Evolutionary conservation across 2,888 invertebrate genomes (phyloP), one percentile per base, ranked within the genome.

Genomic region (Rambutsinella grinnellia): DNA sequence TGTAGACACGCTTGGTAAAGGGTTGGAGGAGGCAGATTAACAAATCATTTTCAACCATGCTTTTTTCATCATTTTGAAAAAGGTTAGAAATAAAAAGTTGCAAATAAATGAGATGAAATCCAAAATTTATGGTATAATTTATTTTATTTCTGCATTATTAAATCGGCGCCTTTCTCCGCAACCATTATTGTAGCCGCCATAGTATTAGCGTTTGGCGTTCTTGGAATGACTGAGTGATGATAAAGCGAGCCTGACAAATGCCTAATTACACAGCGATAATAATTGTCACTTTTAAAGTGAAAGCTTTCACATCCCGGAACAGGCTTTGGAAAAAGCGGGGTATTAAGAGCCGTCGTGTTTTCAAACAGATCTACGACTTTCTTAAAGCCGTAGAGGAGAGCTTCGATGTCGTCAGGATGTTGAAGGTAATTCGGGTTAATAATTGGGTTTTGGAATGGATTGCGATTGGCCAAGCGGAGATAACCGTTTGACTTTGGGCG

Each of bases 401-500:
- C 87, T 57, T 89, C 84, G 6, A 91, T 84, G 85, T 93, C 93
- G 21, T 90, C 86, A 65, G 85, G 84, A 79, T 90, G 85, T 1
- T 89, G 87, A 74, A 93, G 89, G 87, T 92, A 93, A 76, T 90
- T 90, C 5, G 93, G 93, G 87, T 93, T 87, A 68, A 93, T 91
- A 24, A 90, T 57, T 0, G 92, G 92, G 27, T 87, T 85, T 62
- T 87, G 86, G 23, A 85, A 83, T 3, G 90, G 89, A 85, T 92
- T 86, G 26, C 85, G 88, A 83, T 89, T 90, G 17, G 85, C 86
- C 56, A 93, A 88, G 83, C 86, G 88, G 1, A 93, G 87, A 61
- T 87, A 87, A 2, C 93, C 93, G 84, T 85, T 88, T 85, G 93
- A 93, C 86, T 90, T 90, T 2, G 93, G 93, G 86, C 93, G 92